Conservation (phyloP, 1,140 invertebrate genomes). For the Panagrolaimus sp. region DNA sequence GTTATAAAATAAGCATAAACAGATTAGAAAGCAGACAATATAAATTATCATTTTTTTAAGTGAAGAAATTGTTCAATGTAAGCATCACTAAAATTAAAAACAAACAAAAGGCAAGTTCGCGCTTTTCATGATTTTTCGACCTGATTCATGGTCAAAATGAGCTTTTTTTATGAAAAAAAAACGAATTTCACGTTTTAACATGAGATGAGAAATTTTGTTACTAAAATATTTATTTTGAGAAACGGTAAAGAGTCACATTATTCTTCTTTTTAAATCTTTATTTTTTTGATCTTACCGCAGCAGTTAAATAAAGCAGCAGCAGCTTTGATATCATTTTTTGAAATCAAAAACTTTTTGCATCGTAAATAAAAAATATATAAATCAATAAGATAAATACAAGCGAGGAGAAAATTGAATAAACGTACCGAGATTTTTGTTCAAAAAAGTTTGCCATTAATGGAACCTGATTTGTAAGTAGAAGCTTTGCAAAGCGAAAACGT, state of each 20-base stretch:
- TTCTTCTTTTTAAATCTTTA: not conserved
- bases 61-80: too few species aligned
- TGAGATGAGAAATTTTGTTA: too few species aligned
- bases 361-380: conserved; percentile 5
- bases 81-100: too few species aligned
- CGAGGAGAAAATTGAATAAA: not conserved
- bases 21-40: too few species aligned
- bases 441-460: conserved; percentile 8
- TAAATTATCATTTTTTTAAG: too few species aligned
- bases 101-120: too few species aligned
- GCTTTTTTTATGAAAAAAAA: too few species aligned
- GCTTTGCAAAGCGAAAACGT: conserved; percentile 2
- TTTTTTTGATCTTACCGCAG: not conserved
- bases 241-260: not conserved
- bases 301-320: not conserved
- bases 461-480: conserved; percentile 9
- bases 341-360: not conserved
- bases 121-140: too few species aligned
- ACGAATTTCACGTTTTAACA: too few species aligned
- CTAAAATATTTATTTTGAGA: too few species aligned
- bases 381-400: conserved; percentile 7
- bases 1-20: too few species aligned
- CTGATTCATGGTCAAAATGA: too few species aligned
- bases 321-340: not conserved
- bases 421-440: not conserved